Conservation (phyloP, 2,888 invertebrate species). For the Meloe dianella region DNA sequence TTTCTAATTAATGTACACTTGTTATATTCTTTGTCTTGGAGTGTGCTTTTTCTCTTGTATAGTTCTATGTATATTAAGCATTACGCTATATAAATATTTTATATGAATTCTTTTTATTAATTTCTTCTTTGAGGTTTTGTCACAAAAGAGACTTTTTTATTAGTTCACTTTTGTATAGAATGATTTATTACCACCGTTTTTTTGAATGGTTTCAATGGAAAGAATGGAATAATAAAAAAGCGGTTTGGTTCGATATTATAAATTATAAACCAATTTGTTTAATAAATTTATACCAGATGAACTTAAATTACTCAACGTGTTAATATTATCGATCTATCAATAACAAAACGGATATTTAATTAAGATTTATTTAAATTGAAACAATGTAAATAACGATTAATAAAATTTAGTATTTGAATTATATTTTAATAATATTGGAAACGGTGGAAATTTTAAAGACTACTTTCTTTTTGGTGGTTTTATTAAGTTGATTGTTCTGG, state of each 20-base stretch:
- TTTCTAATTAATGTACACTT: too few species aligned
- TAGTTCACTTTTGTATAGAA: neutral
- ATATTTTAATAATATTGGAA: neutral
- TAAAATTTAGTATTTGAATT: neutral
- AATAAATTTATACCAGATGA: neutral
- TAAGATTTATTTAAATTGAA: neutral
- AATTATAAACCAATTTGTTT: constrained; percentile 2
- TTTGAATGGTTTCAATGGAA: neutral
- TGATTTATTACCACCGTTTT: neutral
- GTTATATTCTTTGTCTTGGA: too few species aligned
- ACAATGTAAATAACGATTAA: neutral
- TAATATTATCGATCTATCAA: neutral
- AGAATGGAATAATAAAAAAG: neutral
- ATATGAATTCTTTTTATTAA: constrained; percentile 32
- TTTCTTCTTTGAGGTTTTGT: constrained; percentile 28
- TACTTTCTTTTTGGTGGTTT: neutral
- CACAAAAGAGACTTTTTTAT: constrained; percentile 18
- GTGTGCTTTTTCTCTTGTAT: neutral
- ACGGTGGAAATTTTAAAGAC: neutral
- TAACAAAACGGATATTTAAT: neutral
- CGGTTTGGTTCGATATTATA: neutral
- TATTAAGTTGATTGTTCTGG: neutral
- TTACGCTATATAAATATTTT: constrained; percentile 27
- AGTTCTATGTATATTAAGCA: neutral
- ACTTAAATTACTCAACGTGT: neutral